Conservation (phyloP, 2,888 invertebrate species). For the Andrena flavipes region DNA sequence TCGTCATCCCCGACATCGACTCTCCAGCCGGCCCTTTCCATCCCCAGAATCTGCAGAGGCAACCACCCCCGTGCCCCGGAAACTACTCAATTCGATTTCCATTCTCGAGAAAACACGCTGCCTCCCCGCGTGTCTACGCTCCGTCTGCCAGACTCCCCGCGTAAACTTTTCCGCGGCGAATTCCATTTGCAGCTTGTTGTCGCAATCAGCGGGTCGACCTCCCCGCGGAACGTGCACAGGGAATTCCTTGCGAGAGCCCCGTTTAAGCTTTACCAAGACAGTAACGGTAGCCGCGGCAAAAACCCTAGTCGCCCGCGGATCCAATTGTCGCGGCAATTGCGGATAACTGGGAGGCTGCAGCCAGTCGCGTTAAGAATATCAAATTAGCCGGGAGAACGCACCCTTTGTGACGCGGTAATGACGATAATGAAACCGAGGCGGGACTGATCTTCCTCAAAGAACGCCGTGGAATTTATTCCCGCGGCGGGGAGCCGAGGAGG, state of each 20-base stretch:
- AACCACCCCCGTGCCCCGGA: neutral
- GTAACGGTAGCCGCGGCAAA: constrained; percentile 1
- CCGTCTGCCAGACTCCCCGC: neutral
- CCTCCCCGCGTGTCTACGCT: neutral
- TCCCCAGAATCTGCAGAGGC: neutral
- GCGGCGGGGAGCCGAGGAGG: neutral
- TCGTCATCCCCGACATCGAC: no score
- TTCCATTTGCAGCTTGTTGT: constrained; percentile 6
- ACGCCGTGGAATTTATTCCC: constrained; percentile 16
- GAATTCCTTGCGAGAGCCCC: neutral
- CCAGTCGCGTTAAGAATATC: constrained; percentile 47
- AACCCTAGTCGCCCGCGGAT: constrained; percentile 13
- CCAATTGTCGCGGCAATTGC: constrained; percentile 46
- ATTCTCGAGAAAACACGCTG: neutral
- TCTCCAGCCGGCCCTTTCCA: no score
- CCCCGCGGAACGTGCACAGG: no score
- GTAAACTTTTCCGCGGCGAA: constrained; percentile 3
- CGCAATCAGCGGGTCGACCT: constrained; percentile 3
- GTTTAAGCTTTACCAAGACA: neutral
- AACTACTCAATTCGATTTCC: neutral
- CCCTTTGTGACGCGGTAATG: constrained; percentile 45
- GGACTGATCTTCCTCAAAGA: constrained; percentile 18
- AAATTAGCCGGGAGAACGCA: constrained; percentile 49
- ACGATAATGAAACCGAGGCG: constrained; percentile 40
- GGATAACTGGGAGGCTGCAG: neutral